Evolutionary conservation across 2,113 vertebrate genomes (phyloP), one percentile per base, ranked within the genome.

Genomic region (Turdus rufiventris): DNA sequence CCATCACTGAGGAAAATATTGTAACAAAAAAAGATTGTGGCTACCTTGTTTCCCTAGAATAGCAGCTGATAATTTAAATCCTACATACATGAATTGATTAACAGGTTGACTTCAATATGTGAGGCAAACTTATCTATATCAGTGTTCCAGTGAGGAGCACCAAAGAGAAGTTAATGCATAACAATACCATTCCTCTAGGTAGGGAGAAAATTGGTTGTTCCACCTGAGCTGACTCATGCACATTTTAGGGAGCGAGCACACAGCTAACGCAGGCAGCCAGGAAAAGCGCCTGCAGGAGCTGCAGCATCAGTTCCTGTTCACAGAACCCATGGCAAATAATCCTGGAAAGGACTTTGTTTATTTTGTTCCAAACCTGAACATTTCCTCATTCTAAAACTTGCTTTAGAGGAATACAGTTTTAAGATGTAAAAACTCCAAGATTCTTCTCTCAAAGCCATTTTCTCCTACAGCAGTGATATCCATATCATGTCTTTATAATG

Each of bases 71-170:
- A 19, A 10, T 88, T 90, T 54, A 74, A 78, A 66, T 40, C 21
- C n/a, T 6, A 18, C 6, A 2, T 14, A 8, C 5, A 31, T 7
- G 2, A 58, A 21, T 1, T 23, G 34, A 29, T 57, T 8, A 42
- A 10, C 23, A 31, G 21, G 28, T 4, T 40, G 23, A 54, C 19
- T 79, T 76, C 23, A 54, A 19, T 21, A 61, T 33, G 47, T 0
- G 0, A 42, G 68, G 10, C 20, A 31, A 34, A 48, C 5, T 57
- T 54, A 8, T 8, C 31, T 23, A 6, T 14, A 23, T 51, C 38
- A 50, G 29, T 0, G 1, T 48, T 72, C 34, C 74, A 68, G 8
- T 7, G 34, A 70, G 43, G 24, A 67, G 57, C 40, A 33, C 18
- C 34, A 38, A 80, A n/a, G 20, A 50, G 57, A 79, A 62, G 31